Conservation (phyloP, 1,140 invertebrate genomes). For the Arion vulgaris region DNA sequence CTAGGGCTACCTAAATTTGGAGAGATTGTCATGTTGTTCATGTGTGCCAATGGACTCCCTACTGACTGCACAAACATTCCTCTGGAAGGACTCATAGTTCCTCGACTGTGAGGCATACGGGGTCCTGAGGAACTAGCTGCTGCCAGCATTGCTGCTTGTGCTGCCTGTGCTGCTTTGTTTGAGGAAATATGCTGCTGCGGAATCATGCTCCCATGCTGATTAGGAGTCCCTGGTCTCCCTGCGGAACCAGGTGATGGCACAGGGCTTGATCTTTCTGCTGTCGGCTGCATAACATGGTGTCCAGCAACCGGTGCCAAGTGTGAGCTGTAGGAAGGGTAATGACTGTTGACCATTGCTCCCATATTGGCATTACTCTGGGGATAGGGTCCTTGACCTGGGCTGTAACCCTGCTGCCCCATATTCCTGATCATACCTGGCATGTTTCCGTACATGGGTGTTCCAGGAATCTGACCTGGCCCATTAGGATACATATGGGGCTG, state of each 20-base stretch:
- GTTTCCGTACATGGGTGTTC: slow-evolving; percentile 56
- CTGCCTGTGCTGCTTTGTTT: slow-evolving; percentile 71
- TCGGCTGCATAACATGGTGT: slow-evolving; percentile 36
- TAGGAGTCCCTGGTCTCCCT: slow-evolving; percentile 35
- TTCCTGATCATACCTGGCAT: slow-evolving; percentile 57
- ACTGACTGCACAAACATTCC: slow-evolving; percentile 33
- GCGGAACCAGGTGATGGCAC: slow-evolving; percentile 37
- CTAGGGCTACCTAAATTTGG: slow-evolving; percentile 47
- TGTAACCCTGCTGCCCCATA: slow-evolving; percentile 54
- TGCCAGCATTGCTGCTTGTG: slow-evolving; percentile 70
- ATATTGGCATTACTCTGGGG: slow-evolving; percentile 23
- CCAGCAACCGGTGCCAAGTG: slow-evolving; percentile 53
- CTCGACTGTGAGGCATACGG: slow-evolving; percentile 36
- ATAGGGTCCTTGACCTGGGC: slow-evolving; percentile 36
- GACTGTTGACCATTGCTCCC: slow-evolving; percentile 60
- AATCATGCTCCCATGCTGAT: slow-evolving; percentile 38
- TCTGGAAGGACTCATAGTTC: slow-evolving; percentile 33
- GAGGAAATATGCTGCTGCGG: slow-evolving; percentile 34
- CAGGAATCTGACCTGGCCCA: slow-evolving; percentile 61
- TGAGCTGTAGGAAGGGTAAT: slow-evolving; percentile 63
- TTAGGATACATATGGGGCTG: slow-evolving; percentile 59
- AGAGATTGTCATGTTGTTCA: slow-evolving; percentile 56
- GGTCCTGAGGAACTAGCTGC: slow-evolving; percentile 63
- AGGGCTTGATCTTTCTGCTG: not conserved
- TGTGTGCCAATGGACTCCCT: slow-evolving; percentile 44